Conservation (phyloP, 2,113 vertebrate species). For the Aleadryas rufinucha region DNA sequence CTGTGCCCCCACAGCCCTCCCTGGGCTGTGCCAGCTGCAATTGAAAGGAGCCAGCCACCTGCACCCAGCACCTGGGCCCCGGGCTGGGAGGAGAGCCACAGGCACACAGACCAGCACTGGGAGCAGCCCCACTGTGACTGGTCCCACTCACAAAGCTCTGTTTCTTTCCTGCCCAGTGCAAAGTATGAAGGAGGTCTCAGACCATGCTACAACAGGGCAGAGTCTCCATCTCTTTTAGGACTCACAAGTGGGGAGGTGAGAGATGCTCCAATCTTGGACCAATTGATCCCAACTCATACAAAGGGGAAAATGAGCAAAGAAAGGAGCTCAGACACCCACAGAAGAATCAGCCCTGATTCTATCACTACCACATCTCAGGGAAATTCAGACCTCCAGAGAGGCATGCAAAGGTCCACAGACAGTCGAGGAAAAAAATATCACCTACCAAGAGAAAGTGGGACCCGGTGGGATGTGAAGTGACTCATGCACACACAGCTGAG, state of each 20-base stretch:
- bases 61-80: neutral
- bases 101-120: neutral
- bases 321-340: neutral
- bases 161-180: neutral
- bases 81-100: neutral
- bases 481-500: neutral
- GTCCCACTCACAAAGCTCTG: neutral
- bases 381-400: neutral
- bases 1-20: neutral
- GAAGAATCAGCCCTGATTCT: neutral
- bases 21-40: neutral
- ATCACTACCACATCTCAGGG: neutral
- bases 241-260: neutral
- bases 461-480: neutral
- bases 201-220: neutral
- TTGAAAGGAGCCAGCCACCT: neutral
- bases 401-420: neutral
- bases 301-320: neutral
- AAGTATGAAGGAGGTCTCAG: neutral
- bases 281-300: rapidly evolving
- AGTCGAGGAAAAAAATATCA: neutral
- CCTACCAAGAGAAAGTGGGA: neutral
- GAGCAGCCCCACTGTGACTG: neutral
- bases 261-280: neutral
- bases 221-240: neutral